A percentile compares a stretch with the other conserved stretches of the same genome.
phyloP scores from a whole-genome alignment of 2,888 invertebrate species.

The Aradus depressus region DNA sequence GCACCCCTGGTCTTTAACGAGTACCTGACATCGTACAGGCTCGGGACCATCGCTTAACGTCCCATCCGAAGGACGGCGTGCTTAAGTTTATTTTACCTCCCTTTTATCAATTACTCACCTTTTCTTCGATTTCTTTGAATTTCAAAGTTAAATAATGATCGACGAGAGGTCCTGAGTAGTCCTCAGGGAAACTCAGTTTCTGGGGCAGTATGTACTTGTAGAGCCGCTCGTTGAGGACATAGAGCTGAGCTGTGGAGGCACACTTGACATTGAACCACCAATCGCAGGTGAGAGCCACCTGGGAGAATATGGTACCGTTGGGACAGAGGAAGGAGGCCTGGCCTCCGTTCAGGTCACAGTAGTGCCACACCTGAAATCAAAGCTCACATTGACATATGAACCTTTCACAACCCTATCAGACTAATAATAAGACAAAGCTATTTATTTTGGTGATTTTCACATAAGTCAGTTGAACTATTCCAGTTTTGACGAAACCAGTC shows the following conservation, averaged over 20 bases:
- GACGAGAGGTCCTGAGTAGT: conserved; percentile 76
- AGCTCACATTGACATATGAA: too few species aligned
- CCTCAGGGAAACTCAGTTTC: conserved; percentile 80
- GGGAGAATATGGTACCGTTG: conserved; percentile 83
- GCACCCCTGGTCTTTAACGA: too few species aligned
- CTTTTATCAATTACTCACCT: conserved; percentile 33
- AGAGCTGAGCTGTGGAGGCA: conserved; percentile 68
- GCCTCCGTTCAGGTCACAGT: conserved; percentile 80
- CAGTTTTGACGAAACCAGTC: too few species aligned
- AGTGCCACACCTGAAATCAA: conserved; percentile 69
- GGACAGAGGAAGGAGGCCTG: conserved; percentile 83
- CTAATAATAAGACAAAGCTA: too few species aligned
- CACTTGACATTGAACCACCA: conserved; percentile 92
- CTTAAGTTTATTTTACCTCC: too few species aligned
- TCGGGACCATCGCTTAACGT: too few species aligned
- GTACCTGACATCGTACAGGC: too few species aligned
- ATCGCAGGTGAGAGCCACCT: conserved; percentile 77
- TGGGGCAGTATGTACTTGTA: conserved; percentile 80
- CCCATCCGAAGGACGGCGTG: too few species aligned
- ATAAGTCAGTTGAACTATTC: too few species aligned
- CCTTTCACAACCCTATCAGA: too few species aligned
- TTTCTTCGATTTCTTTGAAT: conserved; percentile 74
- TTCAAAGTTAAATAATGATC: conserved; percentile 74
- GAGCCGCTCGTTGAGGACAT: conserved; percentile 76
- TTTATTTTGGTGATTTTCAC: too few species aligned